phyloP scores from a whole-genome alignment of 2,113 vertebrate genomes.

The Pseudopipra pipra region DNA sequence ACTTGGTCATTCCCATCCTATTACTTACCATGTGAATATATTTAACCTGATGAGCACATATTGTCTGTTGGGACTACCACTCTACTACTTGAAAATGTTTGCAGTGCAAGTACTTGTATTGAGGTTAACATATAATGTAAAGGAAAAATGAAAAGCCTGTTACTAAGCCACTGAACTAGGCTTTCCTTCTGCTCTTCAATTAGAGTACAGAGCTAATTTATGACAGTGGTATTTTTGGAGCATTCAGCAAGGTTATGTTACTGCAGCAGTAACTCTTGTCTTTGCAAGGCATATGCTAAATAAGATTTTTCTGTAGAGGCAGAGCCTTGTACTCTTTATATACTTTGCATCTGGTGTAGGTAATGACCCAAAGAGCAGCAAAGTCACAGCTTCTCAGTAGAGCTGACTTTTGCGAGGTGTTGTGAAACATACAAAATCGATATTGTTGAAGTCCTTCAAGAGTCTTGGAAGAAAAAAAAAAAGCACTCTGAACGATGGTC shows the following conservation, averaged over 20 bases:
- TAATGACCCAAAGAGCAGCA: not conserved
- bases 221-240: not conserved
- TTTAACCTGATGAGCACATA: not conserved
- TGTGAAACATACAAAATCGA: not conserved
- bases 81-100: not conserved
- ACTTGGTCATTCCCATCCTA: not conserved
- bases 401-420: not conserved
- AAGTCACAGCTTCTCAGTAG: not conserved
- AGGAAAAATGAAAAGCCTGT: not conserved
- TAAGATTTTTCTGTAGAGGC: not conserved
- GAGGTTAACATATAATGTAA: not conserved
- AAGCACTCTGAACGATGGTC: not conserved
- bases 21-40: not conserved
- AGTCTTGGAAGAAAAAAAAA: not conserved
- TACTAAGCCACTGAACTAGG: not conserved
- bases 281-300: not conserved
- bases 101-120: not conserved
- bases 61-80: not conserved
- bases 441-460: not conserved
- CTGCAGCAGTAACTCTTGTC: not conserved
- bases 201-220: not conserved
- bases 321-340: not conserved
- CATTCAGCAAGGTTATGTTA: not conserved
- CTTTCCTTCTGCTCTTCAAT: not conserved
- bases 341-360: not conserved